Evolutionary conservation across 2,113 vertebrate species (phyloP).

Genomic region (Pteruthius melanotis): DNA sequence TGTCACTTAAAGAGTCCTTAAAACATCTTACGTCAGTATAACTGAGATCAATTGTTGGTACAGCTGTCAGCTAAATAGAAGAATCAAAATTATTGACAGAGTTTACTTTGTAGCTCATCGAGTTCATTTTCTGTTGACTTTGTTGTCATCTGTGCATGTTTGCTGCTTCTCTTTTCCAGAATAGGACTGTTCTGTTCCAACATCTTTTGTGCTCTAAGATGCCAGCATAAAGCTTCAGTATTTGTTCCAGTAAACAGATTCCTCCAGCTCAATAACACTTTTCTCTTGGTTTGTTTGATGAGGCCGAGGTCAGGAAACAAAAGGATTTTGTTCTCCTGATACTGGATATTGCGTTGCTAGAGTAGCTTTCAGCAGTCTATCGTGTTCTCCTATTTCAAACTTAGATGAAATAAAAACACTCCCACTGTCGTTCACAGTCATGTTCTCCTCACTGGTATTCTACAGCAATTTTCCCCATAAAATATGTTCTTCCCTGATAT

Average conservation of each 20-base stretch:
- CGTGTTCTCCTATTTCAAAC: conserved; percentile 24
- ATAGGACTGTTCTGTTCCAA: neutral
- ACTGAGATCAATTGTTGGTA: neutral
- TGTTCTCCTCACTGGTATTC: neutral
- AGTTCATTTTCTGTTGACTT: conserved; percentile 1
- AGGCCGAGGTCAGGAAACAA: neutral
- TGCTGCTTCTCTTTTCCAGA: neutral
- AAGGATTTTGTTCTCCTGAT: conserved; percentile 30
- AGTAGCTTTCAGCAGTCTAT: neutral
- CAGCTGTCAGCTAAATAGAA: conserved; percentile 1
- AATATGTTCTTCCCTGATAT: neutral
- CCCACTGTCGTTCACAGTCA: neutral
- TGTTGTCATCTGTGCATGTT: neutral
- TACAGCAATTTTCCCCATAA: neutral
- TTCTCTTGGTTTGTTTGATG: conserved; percentile 46
- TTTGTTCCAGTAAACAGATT: conserved; percentile 51
- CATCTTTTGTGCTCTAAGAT: neutral
- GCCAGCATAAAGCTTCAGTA: neutral
- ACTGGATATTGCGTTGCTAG: conserved; percentile 20
- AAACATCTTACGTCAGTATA: neutral
- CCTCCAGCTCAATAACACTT: conserved; percentile 44
- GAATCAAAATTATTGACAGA: conserved; percentile 4
- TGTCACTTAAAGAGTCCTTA: neutral
- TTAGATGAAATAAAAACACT: neutral
- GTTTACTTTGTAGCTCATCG: conserved; percentile 2